phyloP scores from a whole-genome alignment of 1,140 invertebrate genomes.

The Cydia strobilella region DNA sequence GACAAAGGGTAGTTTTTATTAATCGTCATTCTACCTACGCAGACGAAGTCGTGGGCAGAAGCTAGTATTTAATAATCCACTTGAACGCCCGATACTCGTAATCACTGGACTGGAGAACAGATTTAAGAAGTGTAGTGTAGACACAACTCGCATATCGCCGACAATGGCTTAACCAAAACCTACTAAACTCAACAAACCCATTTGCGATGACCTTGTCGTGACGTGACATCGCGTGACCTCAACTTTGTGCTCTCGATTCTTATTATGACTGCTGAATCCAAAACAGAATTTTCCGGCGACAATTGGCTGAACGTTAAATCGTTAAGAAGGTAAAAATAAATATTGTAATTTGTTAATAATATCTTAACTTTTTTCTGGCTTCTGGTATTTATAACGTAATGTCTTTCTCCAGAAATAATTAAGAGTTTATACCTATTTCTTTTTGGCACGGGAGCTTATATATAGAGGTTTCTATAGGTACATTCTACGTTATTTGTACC shows the following conservation, averaged over 20 bases:
- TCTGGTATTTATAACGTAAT: no score
- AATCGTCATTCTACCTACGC: no score
- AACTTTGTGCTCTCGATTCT: conserved; percentile 32
- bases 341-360: background rate
- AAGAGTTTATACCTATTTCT: no score
- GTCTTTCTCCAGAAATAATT: no score
- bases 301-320: background rate
- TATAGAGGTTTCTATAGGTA: no score
- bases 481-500: no score
- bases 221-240: conserved; percentile 37
- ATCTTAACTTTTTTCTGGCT: background rate
- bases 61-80: no score
- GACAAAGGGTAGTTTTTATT: no score
- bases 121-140: background rate
- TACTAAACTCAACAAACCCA: conserved; percentile 16
- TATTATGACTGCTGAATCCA: conserved; percentile 44
- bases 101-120: background rate
- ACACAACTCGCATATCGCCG: background rate
- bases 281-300: conserved; percentile 6
- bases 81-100: no score
- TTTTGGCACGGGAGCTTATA: no score
- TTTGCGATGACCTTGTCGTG: conserved; percentile 37
- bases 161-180: conserved; percentile 27
- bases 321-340: background rate
- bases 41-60: no score